phyloP scores from a whole-genome alignment of 2,888 invertebrate species.

The Arenicola marina region DNA sequence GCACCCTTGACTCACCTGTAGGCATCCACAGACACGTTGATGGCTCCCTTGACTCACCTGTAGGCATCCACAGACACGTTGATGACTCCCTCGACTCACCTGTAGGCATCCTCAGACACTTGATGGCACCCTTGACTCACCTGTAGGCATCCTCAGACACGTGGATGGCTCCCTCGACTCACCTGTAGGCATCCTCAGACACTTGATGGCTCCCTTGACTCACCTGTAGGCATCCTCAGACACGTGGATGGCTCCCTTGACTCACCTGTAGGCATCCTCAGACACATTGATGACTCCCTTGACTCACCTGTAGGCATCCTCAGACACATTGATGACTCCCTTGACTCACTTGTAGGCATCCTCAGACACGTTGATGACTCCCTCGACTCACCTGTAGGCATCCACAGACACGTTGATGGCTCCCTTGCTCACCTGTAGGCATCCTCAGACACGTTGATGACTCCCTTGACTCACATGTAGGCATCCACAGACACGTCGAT shows the following conservation, averaged over 20 bases:
- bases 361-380: conserved; percentile 88
- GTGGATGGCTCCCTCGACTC: conserved; percentile 84
- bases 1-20: conserved; percentile 72
- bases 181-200: conserved; percentile 69
- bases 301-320: conserved; percentile 67
- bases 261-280: conserved; percentile 68
- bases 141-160: conserved; percentile 73
- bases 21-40: conserved; percentile 81
- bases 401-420: conserved; percentile 87
- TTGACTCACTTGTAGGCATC: conserved; percentile 68
- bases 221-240: conserved; percentile 71
- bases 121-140: conserved; percentile 81
- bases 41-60: conserved; percentile 75
- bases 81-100: conserved; percentile 78
- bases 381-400: conserved; percentile 68
- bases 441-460: too few species aligned
- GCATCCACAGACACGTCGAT: not conserved
- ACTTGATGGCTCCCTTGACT: conserved; percentile 86
- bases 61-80: conserved; percentile 78
- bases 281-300: conserved; percentile 89
- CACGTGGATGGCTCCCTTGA: conserved; percentile 85
- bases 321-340: conserved; percentile 88
- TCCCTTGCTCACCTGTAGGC: conserved; percentile 67
- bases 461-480: too few species aligned
- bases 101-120: conserved; percentile 75